Evolutionary conservation across 2,113 vertebrate genomes (phyloP).

Genomic region (Onychostruthus taczanowskii): DNA sequence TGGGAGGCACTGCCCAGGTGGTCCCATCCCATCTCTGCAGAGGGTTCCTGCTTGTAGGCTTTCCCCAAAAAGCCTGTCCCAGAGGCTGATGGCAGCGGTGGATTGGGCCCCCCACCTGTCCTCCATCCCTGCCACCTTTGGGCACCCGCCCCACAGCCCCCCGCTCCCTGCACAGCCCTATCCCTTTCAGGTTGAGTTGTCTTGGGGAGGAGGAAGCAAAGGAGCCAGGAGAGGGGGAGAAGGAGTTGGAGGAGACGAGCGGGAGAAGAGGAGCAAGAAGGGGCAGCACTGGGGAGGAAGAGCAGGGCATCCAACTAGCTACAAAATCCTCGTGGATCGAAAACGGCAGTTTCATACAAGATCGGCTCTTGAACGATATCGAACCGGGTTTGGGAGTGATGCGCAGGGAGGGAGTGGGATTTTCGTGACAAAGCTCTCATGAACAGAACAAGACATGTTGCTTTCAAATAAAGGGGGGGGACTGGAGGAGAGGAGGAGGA

Average conservation of each 20-base stretch:
- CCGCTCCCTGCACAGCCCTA: constrained; percentile 49
- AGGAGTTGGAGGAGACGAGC: constrained; percentile 4
- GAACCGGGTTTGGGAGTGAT: constrained; percentile 50
- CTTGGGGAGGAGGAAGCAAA: constrained; percentile 60
- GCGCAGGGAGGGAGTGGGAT: constrained; percentile 64
- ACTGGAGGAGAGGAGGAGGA: constrained; percentile 53
- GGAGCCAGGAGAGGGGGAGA: neutral
- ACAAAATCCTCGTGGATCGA: constrained; percentile 18
- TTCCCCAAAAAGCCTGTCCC: neutral
- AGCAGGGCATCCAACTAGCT: constrained; percentile 57
- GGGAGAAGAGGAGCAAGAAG: neutral
- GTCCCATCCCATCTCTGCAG: neutral
- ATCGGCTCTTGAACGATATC: constrained; percentile 28
- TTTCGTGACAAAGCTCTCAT: constrained; percentile 76
- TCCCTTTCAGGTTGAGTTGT: constrained; percentile 78
- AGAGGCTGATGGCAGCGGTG: neutral
- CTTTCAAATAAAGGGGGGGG: constrained; percentile 69
- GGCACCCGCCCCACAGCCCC: neutral
- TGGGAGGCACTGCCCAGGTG: neutral
- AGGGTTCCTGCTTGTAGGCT: neutral
- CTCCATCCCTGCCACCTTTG: neutral
- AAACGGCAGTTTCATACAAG: constrained; percentile 51
- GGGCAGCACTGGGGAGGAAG: neutral
- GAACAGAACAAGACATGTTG: constrained; percentile 83
- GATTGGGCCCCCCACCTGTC: neutral